Conservation (phyloP, 2,888 invertebrate genomes). For the Serripes groenlandicus region DNA sequence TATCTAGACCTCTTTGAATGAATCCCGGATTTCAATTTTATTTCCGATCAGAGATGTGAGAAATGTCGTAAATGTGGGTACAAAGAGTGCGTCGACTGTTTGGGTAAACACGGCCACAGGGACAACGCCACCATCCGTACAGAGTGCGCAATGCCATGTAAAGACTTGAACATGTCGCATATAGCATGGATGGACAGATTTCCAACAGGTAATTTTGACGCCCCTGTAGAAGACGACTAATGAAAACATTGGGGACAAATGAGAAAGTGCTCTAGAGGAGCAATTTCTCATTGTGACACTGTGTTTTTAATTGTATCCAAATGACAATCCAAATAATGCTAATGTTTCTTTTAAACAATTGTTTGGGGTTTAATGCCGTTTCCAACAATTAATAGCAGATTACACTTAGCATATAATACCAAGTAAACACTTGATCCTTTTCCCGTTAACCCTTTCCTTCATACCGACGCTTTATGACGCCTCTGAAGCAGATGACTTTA, state of each 20-base stretch:
- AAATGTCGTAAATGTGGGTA: conserved; percentile 37
- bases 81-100: conserved; percentile 39
- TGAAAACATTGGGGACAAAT: background rate
- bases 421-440: no score
- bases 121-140: conserved; percentile 6
- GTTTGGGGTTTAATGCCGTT: no score
- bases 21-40: no score
- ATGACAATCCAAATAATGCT: background rate
- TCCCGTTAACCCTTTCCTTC: no score
- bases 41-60: conserved; percentile 47
- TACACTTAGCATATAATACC: no score
- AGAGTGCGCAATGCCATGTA: conserved; percentile 9
- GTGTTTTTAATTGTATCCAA: background rate
- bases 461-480: no score
- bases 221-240: background rate
- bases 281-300: background rate
- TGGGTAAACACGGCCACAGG: conserved; percentile 14
- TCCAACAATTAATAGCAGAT: no score
- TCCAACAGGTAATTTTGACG: conserved; percentile 8
- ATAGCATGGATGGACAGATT: conserved; percentile 32
- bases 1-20: no score
- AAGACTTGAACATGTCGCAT: conserved; percentile 17
- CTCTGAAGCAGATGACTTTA: no score
- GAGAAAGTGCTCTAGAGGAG: background rate
- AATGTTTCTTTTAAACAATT: no score